Base-by-base conservation (phyloP, 2,113 vertebrate species). In the Dipodomys stephensi region DNA sequence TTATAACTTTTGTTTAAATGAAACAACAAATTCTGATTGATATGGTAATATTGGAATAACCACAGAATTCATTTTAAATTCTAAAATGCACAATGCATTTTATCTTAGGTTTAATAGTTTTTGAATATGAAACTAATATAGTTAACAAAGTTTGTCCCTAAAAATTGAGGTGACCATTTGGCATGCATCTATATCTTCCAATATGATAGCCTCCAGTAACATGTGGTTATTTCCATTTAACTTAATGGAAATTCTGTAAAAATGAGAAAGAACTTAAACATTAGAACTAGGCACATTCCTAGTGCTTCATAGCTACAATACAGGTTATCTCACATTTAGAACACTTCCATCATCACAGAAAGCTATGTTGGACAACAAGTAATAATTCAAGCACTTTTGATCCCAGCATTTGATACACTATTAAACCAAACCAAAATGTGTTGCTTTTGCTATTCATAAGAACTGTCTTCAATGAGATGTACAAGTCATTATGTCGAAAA, bases 401-500 rank as follows among this genome's bases (percentile, higher is more conserved):
- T 68, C 20, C 13, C 73, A 73, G 44, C 18, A 83, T 73, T 79
- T 87, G 80, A 73, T 65, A 80, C 0, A 74, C 81, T 77, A 68
- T 93, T 78, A 83, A 87, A 82, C 62, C 46, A 68, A 89, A 93
- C 57, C 73, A 86, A 44, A 35, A 87, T 44, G 62, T 79, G 81
- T 89, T 85, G 64, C 10, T 95, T 88, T 86, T 72, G 9, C 30
- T 88, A 49, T 69, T 91, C 87, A 25, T 74, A 80, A 72, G 46
- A 65, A 72, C 53, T 88, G 8, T 3, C 5, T 39, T 39, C 39
- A 6, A 39, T 39, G 39, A 39, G 39, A 39, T 39, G 39, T 39
- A 39, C 39, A 39, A 39, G 39, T 39, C 39, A 39, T 39, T 39
- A 39, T 39, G 39, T 39, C 39, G 39, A 39, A 39, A 39, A 39